Percentiles rank a stretch among this genome's conserved stretches.
phyloP scores from a whole-genome alignment of 2,113 vertebrate genomes.

The Coregonus clupeaformis region DNA sequence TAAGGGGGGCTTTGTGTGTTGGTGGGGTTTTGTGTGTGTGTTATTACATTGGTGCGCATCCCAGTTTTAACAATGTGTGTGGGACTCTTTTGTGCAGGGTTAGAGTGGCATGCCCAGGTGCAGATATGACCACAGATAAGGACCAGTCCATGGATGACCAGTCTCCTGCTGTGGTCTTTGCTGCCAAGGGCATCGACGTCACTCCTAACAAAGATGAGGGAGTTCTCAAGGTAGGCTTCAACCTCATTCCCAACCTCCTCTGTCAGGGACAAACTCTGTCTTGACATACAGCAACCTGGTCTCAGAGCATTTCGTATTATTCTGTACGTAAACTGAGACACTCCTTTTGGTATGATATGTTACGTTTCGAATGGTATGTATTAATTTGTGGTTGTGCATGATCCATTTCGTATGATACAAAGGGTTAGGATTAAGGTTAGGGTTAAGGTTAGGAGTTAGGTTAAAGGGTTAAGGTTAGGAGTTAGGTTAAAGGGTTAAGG shows the following conservation, averaged over 20 bases:
- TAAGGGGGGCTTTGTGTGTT: no score
- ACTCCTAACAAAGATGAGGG: slow-evolving; percentile 83
- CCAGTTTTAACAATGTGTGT: slow-evolving; percentile 2
- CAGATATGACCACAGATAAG: slow-evolving; percentile 87
- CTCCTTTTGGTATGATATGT: no score
- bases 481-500: no score
- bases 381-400: no score
- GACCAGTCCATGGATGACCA: slow-evolving; percentile 76
- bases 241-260: not conserved
- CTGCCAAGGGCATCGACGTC: slow-evolving; percentile 81
- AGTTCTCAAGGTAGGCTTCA: slow-evolving; percentile 83
- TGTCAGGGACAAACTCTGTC: not conserved
- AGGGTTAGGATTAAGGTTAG: no score
- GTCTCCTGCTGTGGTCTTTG: slow-evolving; percentile 68
- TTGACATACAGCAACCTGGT: not conserved
- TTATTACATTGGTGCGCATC: not conserved
- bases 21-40: not conserved
- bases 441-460: no score
- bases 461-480: no score
- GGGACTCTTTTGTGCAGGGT: slow-evolving; percentile 42
- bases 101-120: slow-evolving; percentile 39
- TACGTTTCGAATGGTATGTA: no score
- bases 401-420: no score
- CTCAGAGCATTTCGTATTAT: no score
- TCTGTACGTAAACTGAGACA: no score